Evolutionary conservation across 2,888 invertebrate species (phyloP), one percentile per base, ranked within the genome.

Genomic region (Brenthis hecate): DNA sequence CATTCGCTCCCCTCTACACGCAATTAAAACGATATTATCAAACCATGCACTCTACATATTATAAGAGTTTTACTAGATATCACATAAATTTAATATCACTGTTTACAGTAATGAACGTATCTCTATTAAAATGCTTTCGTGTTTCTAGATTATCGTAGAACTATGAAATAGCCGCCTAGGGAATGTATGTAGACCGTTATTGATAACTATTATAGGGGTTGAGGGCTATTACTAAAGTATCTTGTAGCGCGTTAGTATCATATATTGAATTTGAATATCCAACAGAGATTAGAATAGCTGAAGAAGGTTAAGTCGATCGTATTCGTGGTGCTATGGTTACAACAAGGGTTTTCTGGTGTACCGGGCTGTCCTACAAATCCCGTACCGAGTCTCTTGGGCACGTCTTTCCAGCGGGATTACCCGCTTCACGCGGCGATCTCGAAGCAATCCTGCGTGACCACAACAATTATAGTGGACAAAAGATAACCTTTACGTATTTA

Each of bases 1-100:
- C 75, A 71, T 72, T 72, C 73, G 75, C 74, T 78, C 79, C 78
- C 83, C 82, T 79, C 81, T 79, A 80, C 81, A 85, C 81, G 82
- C 85, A 89, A 89, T 90, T 89, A 89, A 88, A 88, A 86, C 81
- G 81, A 85, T 86, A 88, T 88, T 87, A 87, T 87, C 84, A 83
- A 83, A 82, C 81, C 83, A 83, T 84, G 81, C 82, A 81, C 81
- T 81, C 80, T 78, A 74, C 73, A 81, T 82, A 48, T 68, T 68
- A 69, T 78, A 80, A 63, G 56, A 70, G 70, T 57, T 74, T 74
- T 71, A 65, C 71, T 72, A 71, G 73, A 72, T 70, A 69, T 65
- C 60, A 67, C 68, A 66, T 70, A 66, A 70, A 72, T 72, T 74
- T 73, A 70, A 71, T 68, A 72, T 72, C 70, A 68, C 69, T 70